Evolutionary conservation across 2,113 vertebrate genomes (phyloP).

Genomic region (Paraplagusia blochii): DNA sequence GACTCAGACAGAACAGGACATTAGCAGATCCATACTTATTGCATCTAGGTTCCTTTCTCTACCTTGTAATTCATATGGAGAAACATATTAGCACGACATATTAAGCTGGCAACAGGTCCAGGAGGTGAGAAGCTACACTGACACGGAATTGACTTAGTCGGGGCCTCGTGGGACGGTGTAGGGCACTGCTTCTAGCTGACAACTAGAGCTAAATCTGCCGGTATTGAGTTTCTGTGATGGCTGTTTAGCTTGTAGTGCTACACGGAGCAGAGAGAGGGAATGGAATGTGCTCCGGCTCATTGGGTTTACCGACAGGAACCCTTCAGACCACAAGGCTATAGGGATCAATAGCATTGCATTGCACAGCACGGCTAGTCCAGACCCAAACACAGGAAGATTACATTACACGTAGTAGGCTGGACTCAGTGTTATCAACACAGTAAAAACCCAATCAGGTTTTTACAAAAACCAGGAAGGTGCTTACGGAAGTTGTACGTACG

Average conservation of each 20-base stretch:
- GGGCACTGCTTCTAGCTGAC: constrained; percentile 49
- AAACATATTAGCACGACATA: constrained; percentile 79
- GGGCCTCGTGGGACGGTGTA: constrained; percentile 56
- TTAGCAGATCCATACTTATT: constrained; percentile 80
- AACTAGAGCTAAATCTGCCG: constrained; percentile 42
- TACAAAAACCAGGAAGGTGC: too few relatives aligned
- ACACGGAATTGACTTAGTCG: constrained; percentile 73
- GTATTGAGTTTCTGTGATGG: constrained; percentile 71
- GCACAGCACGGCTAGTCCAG: constrained; percentile 49
- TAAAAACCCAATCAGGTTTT: constrained; percentile 38
- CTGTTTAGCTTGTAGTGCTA: constrained; percentile 66
- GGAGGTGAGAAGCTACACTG: constrained; percentile 70
- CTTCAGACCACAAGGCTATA: constrained; percentile 58
- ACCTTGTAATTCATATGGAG: constrained; percentile 82
- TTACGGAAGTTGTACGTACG: not conserved
- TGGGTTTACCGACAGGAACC: constrained; percentile 72
- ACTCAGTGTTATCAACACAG: constrained; percentile 33
- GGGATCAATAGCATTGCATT: constrained; percentile 67
- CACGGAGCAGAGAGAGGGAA: constrained; percentile 47
- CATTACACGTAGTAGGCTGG: constrained; percentile 51
- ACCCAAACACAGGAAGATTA: constrained; percentile 65
- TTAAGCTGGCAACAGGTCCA: constrained; percentile 69
- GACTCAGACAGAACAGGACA: constrained; percentile 72
- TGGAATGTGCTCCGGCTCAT: constrained; percentile 58
- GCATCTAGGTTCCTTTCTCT: constrained; percentile 69